phyloP scores from a whole-genome alignment of 2,888 invertebrate species.

The Anaspis maculata region DNA sequence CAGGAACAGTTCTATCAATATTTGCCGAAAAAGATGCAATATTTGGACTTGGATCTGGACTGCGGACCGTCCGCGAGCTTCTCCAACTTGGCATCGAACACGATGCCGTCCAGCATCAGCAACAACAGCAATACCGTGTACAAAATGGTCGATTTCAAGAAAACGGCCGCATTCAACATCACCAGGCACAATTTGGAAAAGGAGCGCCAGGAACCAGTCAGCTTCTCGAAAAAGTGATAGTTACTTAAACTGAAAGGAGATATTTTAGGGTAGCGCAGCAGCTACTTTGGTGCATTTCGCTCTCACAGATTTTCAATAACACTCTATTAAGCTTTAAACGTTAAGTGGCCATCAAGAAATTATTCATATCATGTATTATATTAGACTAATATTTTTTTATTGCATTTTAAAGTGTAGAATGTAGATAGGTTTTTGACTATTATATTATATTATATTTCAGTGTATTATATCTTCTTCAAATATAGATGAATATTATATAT shows the following conservation, averaged over 20 bases:
- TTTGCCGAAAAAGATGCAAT: constrained; percentile 52
- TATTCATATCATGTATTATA: no score
- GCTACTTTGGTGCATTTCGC: constrained; percentile 3
- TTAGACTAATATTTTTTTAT: no score
- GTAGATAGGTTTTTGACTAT: no score
- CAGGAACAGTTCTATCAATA: constrained; percentile 26
- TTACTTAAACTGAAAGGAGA: no score
- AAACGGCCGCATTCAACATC: constrained; percentile 86
- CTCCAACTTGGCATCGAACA: constrained; percentile 6
- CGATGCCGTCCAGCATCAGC: constrained; percentile 37
- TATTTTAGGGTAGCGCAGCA: not conserved
- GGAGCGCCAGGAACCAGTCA: constrained; percentile 44
- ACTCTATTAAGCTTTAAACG: no score
- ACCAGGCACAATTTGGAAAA: constrained; percentile 74
- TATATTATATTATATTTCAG: no score
- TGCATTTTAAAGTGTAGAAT: no score
- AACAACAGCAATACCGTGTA: constrained; percentile 53
- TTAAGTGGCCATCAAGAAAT: no score
- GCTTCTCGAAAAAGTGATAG: constrained; percentile 31
- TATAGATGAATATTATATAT: no score
- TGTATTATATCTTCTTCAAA: no score
- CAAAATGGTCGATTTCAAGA: constrained; percentile 88
- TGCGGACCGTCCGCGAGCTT: constrained; percentile 15
- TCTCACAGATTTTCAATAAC: constrained; percentile 5
- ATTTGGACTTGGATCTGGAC: constrained; percentile 78